phyloP scores from a whole-genome alignment of 2,888 invertebrate genomes.

The Chaetogeoica ovagalla region DNA sequence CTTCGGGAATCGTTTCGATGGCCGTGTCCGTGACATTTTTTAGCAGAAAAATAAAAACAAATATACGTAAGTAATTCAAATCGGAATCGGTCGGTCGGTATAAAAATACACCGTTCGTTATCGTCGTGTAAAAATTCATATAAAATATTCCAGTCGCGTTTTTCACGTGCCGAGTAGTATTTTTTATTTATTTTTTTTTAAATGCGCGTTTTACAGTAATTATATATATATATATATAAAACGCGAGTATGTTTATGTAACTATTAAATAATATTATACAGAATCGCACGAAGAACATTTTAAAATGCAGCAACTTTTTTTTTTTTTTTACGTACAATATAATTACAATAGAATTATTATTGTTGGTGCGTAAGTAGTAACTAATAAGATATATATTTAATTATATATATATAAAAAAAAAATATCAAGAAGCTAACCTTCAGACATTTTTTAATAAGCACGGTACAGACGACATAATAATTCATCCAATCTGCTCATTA shows the following conservation, averaged over 20 bases:
- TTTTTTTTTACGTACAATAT: too few species aligned
- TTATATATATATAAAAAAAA: neutral
- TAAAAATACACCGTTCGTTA: neutral
- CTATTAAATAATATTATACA: too few species aligned
- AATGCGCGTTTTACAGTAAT: too few species aligned
- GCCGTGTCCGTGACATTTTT: neutral
- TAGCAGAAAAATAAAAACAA: neutral
- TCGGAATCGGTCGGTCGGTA: neutral
- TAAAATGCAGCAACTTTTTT: too few species aligned
- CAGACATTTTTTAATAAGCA: conserved; percentile 35
- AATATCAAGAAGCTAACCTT: neutral
- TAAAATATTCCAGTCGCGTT: too few species aligned
- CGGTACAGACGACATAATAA: neutral
- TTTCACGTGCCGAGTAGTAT: too few species aligned
- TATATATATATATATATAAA: too few species aligned
- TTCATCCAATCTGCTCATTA: conserved; percentile 25
- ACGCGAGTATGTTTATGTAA: too few species aligned
- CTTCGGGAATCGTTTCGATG: conserved; percentile 31
- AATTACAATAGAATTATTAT: too few species aligned
- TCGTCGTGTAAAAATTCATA: neutral
- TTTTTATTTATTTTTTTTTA: too few species aligned
- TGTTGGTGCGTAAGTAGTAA: neutral
- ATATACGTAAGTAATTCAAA: neutral
- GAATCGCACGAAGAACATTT: too few species aligned
- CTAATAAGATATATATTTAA: neutral